Evolutionary conservation across 2,113 vertebrate genomes (phyloP).

Genomic region (Protomyctophum bolini): DNA sequence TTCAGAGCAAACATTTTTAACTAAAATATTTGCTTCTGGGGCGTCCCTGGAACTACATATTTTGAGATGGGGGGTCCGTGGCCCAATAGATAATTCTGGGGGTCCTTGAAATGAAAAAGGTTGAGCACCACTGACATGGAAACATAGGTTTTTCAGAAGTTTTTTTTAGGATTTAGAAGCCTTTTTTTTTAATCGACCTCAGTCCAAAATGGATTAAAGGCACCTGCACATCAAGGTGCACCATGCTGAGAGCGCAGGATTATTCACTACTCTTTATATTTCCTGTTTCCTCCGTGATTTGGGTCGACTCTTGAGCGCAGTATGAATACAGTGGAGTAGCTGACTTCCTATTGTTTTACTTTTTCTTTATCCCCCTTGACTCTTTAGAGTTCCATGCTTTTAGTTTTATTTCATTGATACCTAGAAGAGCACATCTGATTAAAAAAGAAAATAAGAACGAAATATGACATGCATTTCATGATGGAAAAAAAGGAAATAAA

Average conservation of each 20-base stretch:
- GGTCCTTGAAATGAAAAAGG: too few relatives aligned
- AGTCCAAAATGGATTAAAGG: too few relatives aligned
- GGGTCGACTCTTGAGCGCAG: constrained; percentile 18
- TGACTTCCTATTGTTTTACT: constrained; percentile 35
- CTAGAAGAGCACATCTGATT: constrained; percentile 36
- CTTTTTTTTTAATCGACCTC: too few relatives aligned
- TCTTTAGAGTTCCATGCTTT: constrained; percentile 34
- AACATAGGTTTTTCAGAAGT: too few relatives aligned
- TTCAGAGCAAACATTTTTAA: too few relatives aligned
- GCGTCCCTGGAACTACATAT: too few relatives aligned
- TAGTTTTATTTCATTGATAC: constrained; percentile 44
- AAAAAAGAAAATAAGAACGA: not conserved
- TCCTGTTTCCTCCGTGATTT: constrained; percentile 50
- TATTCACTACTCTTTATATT: constrained; percentile 53
- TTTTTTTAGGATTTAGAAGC: too few relatives aligned
- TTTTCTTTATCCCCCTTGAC: not conserved
- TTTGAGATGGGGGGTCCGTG: too few relatives aligned
- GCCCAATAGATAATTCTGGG: too few relatives aligned
- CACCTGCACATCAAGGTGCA: constrained; percentile 64
- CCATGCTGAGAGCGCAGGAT: constrained; percentile 35
- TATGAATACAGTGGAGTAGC: constrained; percentile 15
- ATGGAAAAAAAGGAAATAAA: not conserved
- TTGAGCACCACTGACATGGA: too few relatives aligned
- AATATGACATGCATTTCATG: constrained; percentile 33
- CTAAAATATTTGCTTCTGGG: too few relatives aligned